phyloP scores from a whole-genome alignment of 2,797 vertebrate species.

The Poecilia gillii region DNA sequence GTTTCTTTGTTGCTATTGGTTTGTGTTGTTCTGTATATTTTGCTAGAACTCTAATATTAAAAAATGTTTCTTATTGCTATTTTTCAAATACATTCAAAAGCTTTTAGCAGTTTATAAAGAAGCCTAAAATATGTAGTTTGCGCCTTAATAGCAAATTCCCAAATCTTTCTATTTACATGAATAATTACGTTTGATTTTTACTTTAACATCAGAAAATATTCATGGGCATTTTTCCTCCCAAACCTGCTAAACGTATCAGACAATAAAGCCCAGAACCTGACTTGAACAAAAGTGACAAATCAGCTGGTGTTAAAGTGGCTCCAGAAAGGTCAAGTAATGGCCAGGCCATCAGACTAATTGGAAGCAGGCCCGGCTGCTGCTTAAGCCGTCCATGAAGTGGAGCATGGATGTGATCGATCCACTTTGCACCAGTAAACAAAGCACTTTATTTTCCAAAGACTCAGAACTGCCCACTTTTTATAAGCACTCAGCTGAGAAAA shows the following conservation, averaged over 20 bases:
- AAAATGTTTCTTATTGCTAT: too few relatives aligned
- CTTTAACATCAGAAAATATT: background rate
- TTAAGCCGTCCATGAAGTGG: background rate
- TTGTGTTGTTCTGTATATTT: background rate
- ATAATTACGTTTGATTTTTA: background rate
- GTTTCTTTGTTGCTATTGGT: slow-evolving; percentile 8
- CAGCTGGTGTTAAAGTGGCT: slow-evolving; percentile 5
- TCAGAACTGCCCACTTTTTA: background rate
- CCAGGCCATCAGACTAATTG: slow-evolving; percentile 16
- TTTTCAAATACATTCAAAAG: background rate
- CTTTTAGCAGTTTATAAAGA: background rate
- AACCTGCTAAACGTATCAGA: background rate
- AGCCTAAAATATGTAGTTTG: background rate
- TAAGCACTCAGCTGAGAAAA: background rate
- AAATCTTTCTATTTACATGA: background rate
- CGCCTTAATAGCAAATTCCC: background rate
- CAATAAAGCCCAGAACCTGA: background rate
- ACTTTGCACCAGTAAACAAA: slow-evolving; percentile 1
- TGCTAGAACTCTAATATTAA: background rate
- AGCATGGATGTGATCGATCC: slow-evolving; percentile 4
- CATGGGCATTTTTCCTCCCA: background rate
- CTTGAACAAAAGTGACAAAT: slow-evolving; percentile 11
- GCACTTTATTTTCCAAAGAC: background rate
- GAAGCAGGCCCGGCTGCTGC: background rate
- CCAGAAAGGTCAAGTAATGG: slow-evolving; percentile 2